Base-by-base conservation (phyloP, 2,113 vertebrate species). In the Thalassoma bifasciatum region DNA sequence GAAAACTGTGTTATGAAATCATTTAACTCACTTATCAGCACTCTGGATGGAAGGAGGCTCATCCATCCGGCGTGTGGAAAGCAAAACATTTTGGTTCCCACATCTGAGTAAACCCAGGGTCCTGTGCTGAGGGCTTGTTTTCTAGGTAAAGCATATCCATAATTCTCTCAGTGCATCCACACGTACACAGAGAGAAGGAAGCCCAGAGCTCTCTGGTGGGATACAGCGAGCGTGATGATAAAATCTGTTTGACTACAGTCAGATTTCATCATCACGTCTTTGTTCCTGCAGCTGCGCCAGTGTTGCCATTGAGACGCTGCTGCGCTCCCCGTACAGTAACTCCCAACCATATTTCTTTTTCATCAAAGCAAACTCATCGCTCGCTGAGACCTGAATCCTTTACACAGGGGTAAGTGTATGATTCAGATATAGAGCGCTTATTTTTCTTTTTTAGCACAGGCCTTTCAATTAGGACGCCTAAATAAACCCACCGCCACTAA, bases 271-370 rank as follows among this genome's bases (percentile, higher is more conserved):
- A 61, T 61, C 0, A 50, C 69, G 23, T 62, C 75, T 87, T 88
- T 91, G 82, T 86, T 88, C 60, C 72, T 68, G 75, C 87, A 91
- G 82, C 83, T 91, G 86, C 1, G 14, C 68, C 77, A 46, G 75
- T 34, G 4, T 58, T 61, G n/a, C 77, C 73, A 80, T 16, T 40
- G 59, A 82, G 73, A 77, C n/a, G n/a, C 64, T 37, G 40, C 46
- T 37, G 40, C 46, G 4, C 38, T 65, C 50, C 30, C 67, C 34
- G 21, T 46, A 59, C 24, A 65, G 54, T 58, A 81, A 65, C 67
- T 59, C 72, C 57, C 53, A 37, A n/a, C 57, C 73, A 13, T 46
- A 46, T 82, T 71, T 61, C 22, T 75, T 69, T 74, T 72, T 73
- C 38, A 84, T 84, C 75, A 83, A 81, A 83, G 72, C 49, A 10